Conservation (phyloP, 53 echinoderm and acorn worm genomes). For the Echinarachnius parma region DNA sequence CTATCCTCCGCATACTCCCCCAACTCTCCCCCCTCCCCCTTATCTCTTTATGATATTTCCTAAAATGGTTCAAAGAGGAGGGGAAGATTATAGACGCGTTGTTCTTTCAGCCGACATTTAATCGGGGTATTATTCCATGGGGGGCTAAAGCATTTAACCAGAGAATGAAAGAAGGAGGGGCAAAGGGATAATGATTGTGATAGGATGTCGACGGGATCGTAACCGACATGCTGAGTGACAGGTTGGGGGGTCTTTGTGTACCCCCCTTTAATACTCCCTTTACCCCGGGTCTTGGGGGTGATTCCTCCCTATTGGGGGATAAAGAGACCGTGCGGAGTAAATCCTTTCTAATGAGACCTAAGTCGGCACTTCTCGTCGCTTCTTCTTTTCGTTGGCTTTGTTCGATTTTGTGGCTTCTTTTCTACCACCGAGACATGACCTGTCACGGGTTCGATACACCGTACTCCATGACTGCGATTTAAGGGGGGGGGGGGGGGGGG, state of each 20-base stretch:
- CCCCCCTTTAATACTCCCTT: constrained; percentile 8
- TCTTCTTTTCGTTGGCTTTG: constrained; percentile 43
- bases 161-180: constrained; percentile 26
- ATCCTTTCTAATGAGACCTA: constrained; percentile 46
- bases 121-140: background rate
- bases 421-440: too few relatives aligned
- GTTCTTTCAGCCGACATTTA: constrained; percentile 4
- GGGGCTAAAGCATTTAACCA: constrained; percentile 43
- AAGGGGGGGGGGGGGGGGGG: too few relatives aligned
- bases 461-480: too few relatives aligned
- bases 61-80: background rate
- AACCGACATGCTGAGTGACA: constrained; percentile 39
- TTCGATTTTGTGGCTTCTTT: constrained; percentile 22
- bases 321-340: constrained; percentile 18
- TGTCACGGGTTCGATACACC: too few relatives aligned
- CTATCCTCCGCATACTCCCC: constrained; percentile 35
- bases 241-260: constrained; percentile 42
- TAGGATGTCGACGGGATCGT: constrained; percentile 29
- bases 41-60: too few relatives aligned
- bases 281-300: background rate
- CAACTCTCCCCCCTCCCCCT: too few relatives aligned
- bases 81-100: constrained; percentile 14
- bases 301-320: constrained; percentile 1
- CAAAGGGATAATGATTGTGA: constrained; percentile 27
- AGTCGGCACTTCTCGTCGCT: constrained; percentile 15